A percentile compares a stretch with the other conserved stretches of the same genome.
Evolutionary conservation across 2,797 vertebrate species (phyloP).

Genomic region (Miichthys miiuy): DNA sequence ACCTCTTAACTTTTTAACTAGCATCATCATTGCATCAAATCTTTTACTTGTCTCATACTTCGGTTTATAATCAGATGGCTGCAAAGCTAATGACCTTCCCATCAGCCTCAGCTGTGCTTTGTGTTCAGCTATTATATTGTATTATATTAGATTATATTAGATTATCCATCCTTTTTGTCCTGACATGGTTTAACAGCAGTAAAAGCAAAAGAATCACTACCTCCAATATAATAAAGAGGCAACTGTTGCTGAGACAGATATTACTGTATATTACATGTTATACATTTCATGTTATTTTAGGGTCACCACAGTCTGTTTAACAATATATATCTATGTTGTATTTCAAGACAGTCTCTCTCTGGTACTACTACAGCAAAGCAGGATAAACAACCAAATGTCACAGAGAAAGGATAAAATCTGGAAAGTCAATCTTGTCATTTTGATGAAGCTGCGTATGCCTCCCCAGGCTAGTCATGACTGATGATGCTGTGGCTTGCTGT

Average conservation of each 20-base stretch:
- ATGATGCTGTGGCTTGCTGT: slow-evolving; percentile 73
- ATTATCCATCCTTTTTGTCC: neutral
- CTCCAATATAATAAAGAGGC: neutral
- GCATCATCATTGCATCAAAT: slow-evolving; percentile 6
- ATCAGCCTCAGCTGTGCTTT: neutral
- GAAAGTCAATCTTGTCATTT: slow-evolving; percentile 84
- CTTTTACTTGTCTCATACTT: neutral
- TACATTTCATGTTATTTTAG: neutral
- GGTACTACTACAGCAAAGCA: slow-evolving; percentile 47
- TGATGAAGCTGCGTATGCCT: slow-evolving; percentile 78
- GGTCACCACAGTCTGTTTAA: slow-evolving; percentile 4
- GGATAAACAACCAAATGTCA: slow-evolving; percentile 78
- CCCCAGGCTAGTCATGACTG: slow-evolving; percentile 76
- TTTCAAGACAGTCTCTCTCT: slow-evolving; percentile 28
- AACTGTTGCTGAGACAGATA: neutral
- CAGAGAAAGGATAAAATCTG: slow-evolving; percentile 77
- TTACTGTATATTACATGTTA: neutral
- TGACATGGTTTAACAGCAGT: neutral
- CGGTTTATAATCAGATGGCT: neutral
- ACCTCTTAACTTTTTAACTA: slow-evolving; percentile 3
- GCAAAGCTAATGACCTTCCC: neutral
- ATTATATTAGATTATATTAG: too few species aligned
- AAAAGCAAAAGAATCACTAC: neutral
- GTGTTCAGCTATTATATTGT: neutral
- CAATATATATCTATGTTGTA: slow-evolving; percentile 17